phyloP scores from a whole-genome alignment of 2,113 vertebrate species.

The Mus pahari region DNA sequence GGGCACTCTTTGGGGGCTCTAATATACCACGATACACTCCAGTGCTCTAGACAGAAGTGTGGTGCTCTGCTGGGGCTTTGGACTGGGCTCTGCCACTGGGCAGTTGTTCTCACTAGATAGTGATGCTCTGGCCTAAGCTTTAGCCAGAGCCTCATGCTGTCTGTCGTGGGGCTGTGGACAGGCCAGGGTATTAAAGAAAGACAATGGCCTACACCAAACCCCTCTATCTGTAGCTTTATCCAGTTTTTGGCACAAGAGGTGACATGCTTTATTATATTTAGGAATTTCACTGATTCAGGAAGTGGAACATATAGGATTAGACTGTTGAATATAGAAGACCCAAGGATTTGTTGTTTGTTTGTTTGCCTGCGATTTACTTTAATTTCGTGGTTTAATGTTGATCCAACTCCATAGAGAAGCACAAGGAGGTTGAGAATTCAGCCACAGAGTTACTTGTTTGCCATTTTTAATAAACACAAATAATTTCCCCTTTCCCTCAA shows the following conservation, averaged over 20 bases:
- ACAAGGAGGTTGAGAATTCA: constrained; percentile 77
- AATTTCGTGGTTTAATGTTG: constrained; percentile 61
- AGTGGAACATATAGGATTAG: constrained; percentile 3
- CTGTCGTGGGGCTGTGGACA: not conserved
- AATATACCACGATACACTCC: not conserved
- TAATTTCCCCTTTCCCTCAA: constrained; percentile 82
- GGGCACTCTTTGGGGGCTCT: not conserved
- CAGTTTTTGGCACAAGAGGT: not conserved
- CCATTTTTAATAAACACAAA: constrained; percentile 86
- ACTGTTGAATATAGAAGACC: constrained; percentile 42
- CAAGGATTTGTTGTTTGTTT: constrained; percentile 66
- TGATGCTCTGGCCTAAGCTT: not conserved
- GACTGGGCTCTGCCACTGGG: not conserved
- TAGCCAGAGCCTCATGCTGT: not conserved
- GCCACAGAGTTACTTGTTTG: constrained; percentile 83
- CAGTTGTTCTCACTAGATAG: not conserved
- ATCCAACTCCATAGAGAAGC: constrained; percentile 66
- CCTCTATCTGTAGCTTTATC: not conserved
- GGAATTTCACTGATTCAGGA: not conserved
- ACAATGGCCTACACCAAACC: accelerated
- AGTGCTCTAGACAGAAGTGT: too few species aligned
- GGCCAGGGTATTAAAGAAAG: not conserved
- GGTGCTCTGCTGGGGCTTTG: too few species aligned
- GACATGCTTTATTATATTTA: not conserved
- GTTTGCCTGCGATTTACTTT: constrained; percentile 63